Base-by-base conservation (phyloP, 2,888 invertebrate genomes). In the Priocnemis perturbator region DNA sequence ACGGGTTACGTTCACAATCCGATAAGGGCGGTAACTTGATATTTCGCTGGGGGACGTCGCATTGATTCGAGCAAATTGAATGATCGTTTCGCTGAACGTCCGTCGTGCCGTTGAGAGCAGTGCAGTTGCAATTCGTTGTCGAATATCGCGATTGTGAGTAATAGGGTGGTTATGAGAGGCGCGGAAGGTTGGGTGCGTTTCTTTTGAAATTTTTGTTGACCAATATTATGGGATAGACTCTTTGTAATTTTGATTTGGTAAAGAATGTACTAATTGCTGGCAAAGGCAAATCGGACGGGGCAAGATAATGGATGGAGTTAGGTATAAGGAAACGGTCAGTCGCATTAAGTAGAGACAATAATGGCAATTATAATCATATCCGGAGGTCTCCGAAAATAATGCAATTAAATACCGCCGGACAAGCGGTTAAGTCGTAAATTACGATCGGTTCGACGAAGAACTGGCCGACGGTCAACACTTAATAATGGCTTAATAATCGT, bases 351-450 rank as follows among this genome's bases (percentile, higher is more conserved):
- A 60, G 68, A 58, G 62, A 60, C 61, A 60, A 60, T 65, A 50
- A 64, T 62, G 64, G 71, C 70, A 72, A 76, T 79, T 62, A 70
- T 74, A 67, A 71, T 79, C 76, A 62, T 70, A 74, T 79, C 77
- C 79, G 74, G 76, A 67, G 77, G 37, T 60, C 70, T 66, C 60
- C 67, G 30, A 64, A 65, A 69, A 65, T 67, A 59, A 71, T 74
- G 76, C 81, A 85, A 85, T 86, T 83, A 82, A 64, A 74, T 70
- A 83, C 82, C 83, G 79, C 73, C 67, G 67, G 76, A 60, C 74
- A 79, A 79, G 81, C 70, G 81, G 71, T 78, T 74, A 76, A 79
- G 77, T 80, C 73, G 77, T 77, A 81, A 85, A 85, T 84, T 82
- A 81, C 76, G 76, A 78, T 77, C 78, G 76, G 74, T 81, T 83